These are phyloP conservation scores for Equus przewalskii DNA, from an alignment of 2,113 vertebrate species.

Conservation along the genomic window DNA sequence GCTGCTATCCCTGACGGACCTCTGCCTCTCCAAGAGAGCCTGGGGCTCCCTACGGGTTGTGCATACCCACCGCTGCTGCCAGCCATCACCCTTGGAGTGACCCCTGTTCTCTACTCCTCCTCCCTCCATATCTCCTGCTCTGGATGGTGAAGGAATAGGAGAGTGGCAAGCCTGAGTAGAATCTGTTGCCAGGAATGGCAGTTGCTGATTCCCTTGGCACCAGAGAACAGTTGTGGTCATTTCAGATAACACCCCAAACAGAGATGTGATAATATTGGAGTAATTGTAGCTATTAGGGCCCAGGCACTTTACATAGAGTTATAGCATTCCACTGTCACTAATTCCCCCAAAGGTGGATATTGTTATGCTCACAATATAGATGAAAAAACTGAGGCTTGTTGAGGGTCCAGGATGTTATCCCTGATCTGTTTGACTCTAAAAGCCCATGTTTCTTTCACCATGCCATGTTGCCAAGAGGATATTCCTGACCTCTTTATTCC, in stretches of 20 bases:
- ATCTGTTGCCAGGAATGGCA: not conserved
- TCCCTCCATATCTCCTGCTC: not conserved
- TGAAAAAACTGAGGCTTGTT: not conserved
- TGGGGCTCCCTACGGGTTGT: not conserved
- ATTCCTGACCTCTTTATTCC: not conserved
- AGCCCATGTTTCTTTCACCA: not conserved
- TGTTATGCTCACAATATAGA: not conserved
- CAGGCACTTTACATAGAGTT: not conserved
- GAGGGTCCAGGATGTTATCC: not conserved
- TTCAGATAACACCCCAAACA: not conserved
- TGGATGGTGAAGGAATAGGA: not conserved
- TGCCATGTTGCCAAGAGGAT: not conserved
- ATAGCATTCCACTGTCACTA: not conserved
- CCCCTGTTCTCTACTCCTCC: not conserved
- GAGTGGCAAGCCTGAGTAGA: fast-evolving
- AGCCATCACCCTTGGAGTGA: fast-evolving
- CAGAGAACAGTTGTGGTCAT: not conserved
- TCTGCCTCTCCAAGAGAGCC: not conserved
- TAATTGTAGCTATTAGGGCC: not conserved
- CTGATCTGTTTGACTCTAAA: not conserved
- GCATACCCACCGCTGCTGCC: not conserved
- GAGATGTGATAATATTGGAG: not conserved
- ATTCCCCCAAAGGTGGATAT: not conserved
- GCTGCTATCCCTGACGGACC: not conserved
- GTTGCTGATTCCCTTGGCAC: not conserved